Evolutionary conservation across 1,140 invertebrate genomes (phyloP), one percentile per base, ranked within the genome.

Genomic region (Drosophila bifasciata): DNA sequence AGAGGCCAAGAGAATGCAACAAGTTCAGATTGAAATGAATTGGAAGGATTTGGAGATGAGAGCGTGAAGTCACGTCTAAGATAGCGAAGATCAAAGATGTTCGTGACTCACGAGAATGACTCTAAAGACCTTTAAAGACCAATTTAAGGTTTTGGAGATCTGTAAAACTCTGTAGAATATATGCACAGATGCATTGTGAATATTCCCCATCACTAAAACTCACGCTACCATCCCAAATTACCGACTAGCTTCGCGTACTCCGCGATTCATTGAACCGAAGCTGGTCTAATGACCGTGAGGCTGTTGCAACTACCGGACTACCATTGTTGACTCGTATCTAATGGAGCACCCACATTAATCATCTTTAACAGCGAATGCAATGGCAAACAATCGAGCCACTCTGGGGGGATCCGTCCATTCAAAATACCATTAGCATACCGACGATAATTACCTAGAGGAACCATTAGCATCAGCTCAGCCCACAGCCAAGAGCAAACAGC

Each of bases 361-460:
- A 88, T 89, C 83, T 88, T 88, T 72, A 88, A 63, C 59, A 19
- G 49, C 66, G 66, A 69, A 50, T 79, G 73, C 58, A 67, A 55
- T 52, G 51, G 39, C 63, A 73, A 81, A 86, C 81, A 86, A 81
- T 78, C 53, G 63, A 58, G 46, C 45, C 15, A 59, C 57, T 66
- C 40, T 43, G 53, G 53, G 60, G 52, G 40, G 41, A 7, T 17
- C 41, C n/a, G 44, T 62, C 73, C 56, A 81, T 86, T 86, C 69
- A 86, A 86, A 88, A 89, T 50, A 55, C 83, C 83, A 88, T 88
- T 88, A 88, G 83, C 83, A 88, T 83, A 89, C 63, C 58, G 62
- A 21, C 60, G 83, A 83, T 88, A 88, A 88, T 88, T 88, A 70
- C 67, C 66, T 69, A 66, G 63, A 44, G 32, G 44, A 66, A 57